Conservation (phyloP, 2,888 invertebrate species). For the Pecten maximus region DNA sequence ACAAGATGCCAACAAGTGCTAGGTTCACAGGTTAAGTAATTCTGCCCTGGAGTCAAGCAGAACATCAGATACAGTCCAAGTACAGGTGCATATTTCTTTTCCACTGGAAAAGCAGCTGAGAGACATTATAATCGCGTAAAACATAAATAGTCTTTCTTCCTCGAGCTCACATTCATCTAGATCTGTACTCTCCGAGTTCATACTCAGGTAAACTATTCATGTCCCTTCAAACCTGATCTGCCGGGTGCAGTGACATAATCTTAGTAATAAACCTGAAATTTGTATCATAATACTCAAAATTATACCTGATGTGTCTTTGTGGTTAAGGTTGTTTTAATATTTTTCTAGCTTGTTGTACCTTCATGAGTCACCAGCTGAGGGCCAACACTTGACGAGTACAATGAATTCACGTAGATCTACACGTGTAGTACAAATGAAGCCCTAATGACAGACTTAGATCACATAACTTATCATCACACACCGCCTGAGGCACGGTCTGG, state of each 20-base stretch:
- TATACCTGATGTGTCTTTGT: too few relatives aligned
- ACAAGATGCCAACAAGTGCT: neutral
- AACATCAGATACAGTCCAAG: neutral
- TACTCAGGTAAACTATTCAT: neutral
- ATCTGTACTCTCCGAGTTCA: too few relatives aligned
- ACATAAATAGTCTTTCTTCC: neutral
- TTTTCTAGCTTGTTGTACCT: neutral
- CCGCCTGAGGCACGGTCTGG: neutral
- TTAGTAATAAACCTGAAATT: too few relatives aligned
- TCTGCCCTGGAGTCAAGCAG: neutral
- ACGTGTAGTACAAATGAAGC: slow-evolving; percentile 26
- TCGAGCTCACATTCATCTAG: neutral
- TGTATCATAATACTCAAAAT: too few relatives aligned
- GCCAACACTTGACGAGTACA: neutral
- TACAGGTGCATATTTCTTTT: neutral
- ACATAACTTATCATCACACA: neutral
- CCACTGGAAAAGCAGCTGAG: neutral
- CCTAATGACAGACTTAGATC: neutral
- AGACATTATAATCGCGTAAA: neutral
- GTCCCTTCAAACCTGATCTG: neutral
- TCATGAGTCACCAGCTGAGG: neutral
- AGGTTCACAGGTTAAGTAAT: neutral
- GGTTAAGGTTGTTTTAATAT: too few relatives aligned
- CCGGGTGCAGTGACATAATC: neutral
- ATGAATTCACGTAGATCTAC: neutral